phyloP scores from a whole-genome alignment of 2,113 vertebrate species.

The Empidonax traillii region DNA sequence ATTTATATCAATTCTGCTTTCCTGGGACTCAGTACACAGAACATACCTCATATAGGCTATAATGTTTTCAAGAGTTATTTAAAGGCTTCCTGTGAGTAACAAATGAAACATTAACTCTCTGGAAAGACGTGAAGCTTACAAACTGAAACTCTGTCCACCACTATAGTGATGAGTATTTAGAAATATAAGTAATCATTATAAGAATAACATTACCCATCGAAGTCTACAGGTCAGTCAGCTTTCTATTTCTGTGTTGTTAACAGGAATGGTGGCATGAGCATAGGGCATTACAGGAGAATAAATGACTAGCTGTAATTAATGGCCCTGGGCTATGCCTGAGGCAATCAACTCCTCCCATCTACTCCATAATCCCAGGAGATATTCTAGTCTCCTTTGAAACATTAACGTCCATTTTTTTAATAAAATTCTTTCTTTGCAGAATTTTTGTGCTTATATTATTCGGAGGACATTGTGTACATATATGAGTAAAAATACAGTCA shows the following conservation, averaged over 20 bases:
- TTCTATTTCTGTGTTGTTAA: background rate
- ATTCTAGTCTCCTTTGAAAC: background rate
- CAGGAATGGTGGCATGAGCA: background rate
- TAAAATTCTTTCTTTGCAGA: background rate
- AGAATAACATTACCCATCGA: background rate
- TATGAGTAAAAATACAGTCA: background rate
- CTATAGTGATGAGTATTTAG: background rate
- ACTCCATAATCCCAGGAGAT: slow-evolving; percentile 41
- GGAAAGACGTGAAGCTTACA: background rate
- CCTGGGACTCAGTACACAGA: background rate
- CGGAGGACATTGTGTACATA: background rate
- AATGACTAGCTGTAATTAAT: slow-evolving; percentile 46
- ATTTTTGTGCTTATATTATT: background rate
- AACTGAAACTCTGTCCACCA: background rate
- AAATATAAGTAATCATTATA: background rate
- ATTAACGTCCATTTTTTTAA: background rate
- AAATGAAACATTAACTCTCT: background rate
- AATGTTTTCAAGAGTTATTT: background rate
- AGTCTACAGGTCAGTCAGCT: background rate
- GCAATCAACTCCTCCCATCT: slow-evolving; percentile 33
- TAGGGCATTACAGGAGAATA: slow-evolving; percentile 30
- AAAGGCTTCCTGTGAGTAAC: background rate
- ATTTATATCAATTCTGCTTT: background rate
- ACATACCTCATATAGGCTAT: background rate
- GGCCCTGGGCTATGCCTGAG: background rate